Evolutionary conservation across 2,888 invertebrate species (phyloP).

Genomic region (Leucophenga montana): DNA sequence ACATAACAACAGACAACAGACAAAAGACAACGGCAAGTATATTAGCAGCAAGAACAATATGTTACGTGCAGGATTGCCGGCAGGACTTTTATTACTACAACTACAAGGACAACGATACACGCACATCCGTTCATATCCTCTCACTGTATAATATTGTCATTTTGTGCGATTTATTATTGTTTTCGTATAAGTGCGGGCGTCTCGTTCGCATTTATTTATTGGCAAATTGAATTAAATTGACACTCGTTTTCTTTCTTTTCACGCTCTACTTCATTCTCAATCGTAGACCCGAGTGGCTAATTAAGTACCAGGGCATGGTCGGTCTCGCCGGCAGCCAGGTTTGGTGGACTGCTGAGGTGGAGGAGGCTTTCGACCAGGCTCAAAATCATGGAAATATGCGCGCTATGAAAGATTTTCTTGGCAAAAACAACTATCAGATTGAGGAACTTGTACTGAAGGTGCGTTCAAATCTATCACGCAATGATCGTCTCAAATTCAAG

Average conservation of each 20-base stretch:
- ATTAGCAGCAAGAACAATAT: conserved; percentile 14
- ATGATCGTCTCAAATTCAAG: conserved; percentile 90
- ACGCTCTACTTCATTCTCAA: conserved; percentile 47
- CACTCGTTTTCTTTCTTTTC: conserved; percentile 60
- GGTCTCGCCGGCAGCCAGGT: conserved; percentile 89
- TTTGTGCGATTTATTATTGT: conserved; percentile 69
- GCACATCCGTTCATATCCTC: conserved; percentile 14
- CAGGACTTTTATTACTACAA: conserved; percentile 35
- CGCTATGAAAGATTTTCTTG: conserved; percentile 92
- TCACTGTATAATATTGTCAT: conserved; percentile 69
- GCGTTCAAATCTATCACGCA: conserved; percentile 81
- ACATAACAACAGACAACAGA: conserved; percentile 24
- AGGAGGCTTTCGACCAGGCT: conserved; percentile 85
- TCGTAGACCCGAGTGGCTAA: conserved; percentile 87
- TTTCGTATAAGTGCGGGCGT: conserved; percentile 32
- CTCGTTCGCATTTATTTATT: conserved; percentile 51
- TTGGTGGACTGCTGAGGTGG: conserved; percentile 97
- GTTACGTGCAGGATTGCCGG: conserved; percentile 4
- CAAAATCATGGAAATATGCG: conserved; percentile 82
- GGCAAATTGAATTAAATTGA: conserved; percentile 67
- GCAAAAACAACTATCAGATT: conserved; percentile 83
- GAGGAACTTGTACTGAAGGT: conserved; percentile 86
- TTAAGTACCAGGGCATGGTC: conserved; percentile 92
- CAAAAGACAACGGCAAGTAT: neutral
- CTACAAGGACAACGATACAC: conserved; percentile 10